Evolutionary conservation across 1,140 invertebrate species (phyloP).

Genomic region (Lineus longissimus): DNA sequence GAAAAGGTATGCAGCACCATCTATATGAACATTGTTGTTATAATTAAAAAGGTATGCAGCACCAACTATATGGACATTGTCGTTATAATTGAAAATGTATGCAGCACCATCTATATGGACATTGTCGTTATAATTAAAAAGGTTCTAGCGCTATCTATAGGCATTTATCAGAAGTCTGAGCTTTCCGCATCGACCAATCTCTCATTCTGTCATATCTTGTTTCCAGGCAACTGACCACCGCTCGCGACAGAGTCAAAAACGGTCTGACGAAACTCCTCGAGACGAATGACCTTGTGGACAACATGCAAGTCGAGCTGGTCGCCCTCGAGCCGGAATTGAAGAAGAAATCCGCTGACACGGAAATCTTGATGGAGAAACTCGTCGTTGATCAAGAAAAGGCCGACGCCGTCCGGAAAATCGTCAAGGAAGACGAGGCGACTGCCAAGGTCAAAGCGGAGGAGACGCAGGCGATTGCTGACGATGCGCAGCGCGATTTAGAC

Average conservation of each 20-base stretch:
- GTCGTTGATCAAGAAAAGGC: constrained; percentile 54
- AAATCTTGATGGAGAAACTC: constrained; percentile 51
- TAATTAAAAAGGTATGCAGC: no score
- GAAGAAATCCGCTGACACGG: constrained; percentile 51
- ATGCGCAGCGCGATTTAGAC: constrained; percentile 66
- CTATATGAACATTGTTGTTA: no score
- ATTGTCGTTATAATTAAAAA: no score
- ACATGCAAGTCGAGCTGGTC: constrained; percentile 53
- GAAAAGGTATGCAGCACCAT: no score
- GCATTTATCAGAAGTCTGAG: no score
- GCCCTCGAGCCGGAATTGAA: constrained; percentile 53
- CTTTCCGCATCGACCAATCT: no score
- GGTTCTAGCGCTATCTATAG: no score
- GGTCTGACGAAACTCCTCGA: constrained; percentile 53
- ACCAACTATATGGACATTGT: no score
- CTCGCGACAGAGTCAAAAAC: constrained; percentile 50
- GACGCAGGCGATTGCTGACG: constrained; percentile 53
- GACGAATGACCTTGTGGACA: constrained; percentile 53
- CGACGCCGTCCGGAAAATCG: constrained; percentile 51
- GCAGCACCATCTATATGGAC: no score
- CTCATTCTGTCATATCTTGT: background rate
- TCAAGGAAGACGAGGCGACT: constrained; percentile 52
- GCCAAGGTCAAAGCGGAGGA: constrained; percentile 55
- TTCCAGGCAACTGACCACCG: constrained; percentile 42
- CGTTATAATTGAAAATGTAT: no score